Base-by-base conservation (phyloP, 2,113 vertebrate genomes). In the Climacteris rufus region DNA sequence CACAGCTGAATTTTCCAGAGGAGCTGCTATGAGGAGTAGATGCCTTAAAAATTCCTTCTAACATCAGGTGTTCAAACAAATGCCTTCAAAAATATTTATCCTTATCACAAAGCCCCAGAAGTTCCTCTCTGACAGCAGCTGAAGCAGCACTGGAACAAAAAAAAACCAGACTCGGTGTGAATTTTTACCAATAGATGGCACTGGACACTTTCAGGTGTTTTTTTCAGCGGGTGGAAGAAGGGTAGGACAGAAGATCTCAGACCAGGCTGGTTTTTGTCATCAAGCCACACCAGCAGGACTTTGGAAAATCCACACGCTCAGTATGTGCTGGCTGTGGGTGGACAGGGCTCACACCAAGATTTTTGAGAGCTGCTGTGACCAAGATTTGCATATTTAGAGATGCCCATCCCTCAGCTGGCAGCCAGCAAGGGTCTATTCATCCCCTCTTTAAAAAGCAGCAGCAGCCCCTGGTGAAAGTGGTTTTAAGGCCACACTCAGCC, bases 111-210 rank as follows among this genome's bases (percentile, higher is more conserved):
- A 82, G 65, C 35, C 69, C 47, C 84, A 68, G 61, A 47, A 8
- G 24, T n/a, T 78, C 70, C 35, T 63, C 18, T 57, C 24, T 15
- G 33, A 18, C 21, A 35, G 23, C 19, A 60, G 54, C 17, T 13
- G 12, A 15, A 10, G 69, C 37, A 11, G 33, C 79, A 57, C 4
- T 22, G 1, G 2, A 33, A 7, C 5, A 14, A 16, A 33, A 68
- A 63, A 28, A 66, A 75, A 63, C 28, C 31, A 21, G 11, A 0
- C 10, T 11, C 10, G 11, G 2, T 66, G 52, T 59, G 30, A 25
- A 47, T 14, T 83, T 63, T 85, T 70, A 16, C 94, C 95, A 81
- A 35, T 52, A 96, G 96, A 83, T 96, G 96, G 95, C 96, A 94
- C 87, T 65, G 82, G 77, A 24, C 23, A 19, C 93, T 66, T 91